Evolutionary conservation across 2,797 vertebrate genomes (phyloP).

Genomic region (Hoplostethus mediterraneus): DNA sequence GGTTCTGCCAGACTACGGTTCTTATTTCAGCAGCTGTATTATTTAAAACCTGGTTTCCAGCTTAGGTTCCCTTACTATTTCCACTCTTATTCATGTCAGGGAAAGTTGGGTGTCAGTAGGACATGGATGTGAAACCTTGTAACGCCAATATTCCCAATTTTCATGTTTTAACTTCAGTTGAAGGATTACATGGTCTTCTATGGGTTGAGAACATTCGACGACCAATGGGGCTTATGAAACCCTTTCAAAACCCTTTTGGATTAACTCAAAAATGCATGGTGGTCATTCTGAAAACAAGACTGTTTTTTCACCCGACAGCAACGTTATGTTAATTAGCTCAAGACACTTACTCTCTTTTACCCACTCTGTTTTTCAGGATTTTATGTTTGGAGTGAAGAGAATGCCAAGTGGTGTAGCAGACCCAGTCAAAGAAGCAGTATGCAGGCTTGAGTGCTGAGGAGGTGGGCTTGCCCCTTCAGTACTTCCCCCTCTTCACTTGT

Average conservation of each 20-base stretch:
- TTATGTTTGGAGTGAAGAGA: constrained; percentile 33
- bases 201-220: too few relatives aligned
- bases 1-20: constrained; percentile 14
- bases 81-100: constrained; percentile 3
- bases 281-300: too few relatives aligned
- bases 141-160: too few relatives aligned
- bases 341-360: constrained; percentile 17
- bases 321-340: constrained; percentile 38
- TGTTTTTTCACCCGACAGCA: too few relatives aligned
- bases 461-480: constrained; percentile 15
- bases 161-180: too few relatives aligned
- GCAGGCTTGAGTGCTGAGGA: constrained; percentile 59
- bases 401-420: constrained; percentile 11
- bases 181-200: too few relatives aligned
- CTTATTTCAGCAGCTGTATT: constrained; percentile 18
- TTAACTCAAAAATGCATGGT: too few relatives aligned
- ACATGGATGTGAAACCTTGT: not conserved
- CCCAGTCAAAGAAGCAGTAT: constrained; percentile 35
- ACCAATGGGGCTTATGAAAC: too few relatives aligned
- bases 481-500: constrained; percentile 10
- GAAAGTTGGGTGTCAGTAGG: constrained; percentile 7
- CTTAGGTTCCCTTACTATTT: constrained; percentile 9
- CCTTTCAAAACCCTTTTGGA: too few relatives aligned
- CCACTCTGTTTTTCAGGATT: constrained; percentile 56
- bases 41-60: constrained; percentile 6